Percentiles rank a stretch among this genome's conserved stretches.
Evolutionary conservation across 2,888 invertebrate genomes (phyloP).

Genomic region (Trichogramma evanescens): DNA sequence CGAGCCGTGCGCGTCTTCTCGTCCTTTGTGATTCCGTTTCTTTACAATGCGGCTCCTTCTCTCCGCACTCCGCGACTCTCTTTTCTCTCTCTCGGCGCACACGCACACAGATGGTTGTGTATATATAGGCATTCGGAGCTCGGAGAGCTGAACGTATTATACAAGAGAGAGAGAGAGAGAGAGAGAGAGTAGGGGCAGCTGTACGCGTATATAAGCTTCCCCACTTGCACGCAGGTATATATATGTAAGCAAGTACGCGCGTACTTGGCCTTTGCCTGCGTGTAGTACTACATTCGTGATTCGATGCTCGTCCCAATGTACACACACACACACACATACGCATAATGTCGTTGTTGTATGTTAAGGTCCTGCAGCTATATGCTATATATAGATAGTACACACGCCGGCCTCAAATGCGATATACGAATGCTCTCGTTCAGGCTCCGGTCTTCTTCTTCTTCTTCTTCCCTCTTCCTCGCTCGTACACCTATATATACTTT

Average conservation of each 20-base stretch:
- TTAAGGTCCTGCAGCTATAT: no score
- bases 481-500: constrained; percentile 1
- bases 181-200: constrained; percentile 9
- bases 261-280: neutral
- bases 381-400: no score
- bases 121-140: constrained; percentile 19
- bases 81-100: neutral
- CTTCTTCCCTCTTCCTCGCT: neutral
- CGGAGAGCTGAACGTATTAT: neutral
- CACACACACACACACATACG: no score
- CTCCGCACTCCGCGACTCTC: constrained; percentile 1
- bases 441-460: no score
- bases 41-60: neutral
- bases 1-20: no score
- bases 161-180: neutral
- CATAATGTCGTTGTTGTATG: no score
- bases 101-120: constrained; percentile 10
- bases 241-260: neutral
- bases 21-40: no score
- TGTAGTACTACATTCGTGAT: no score
- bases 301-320: no score
- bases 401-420: neutral
- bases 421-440: neutral
- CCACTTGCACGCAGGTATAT: neutral
- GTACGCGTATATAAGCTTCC: neutral